phyloP scores from a whole-genome alignment of 2,888 invertebrate species.

The Dasypolia templi region DNA sequence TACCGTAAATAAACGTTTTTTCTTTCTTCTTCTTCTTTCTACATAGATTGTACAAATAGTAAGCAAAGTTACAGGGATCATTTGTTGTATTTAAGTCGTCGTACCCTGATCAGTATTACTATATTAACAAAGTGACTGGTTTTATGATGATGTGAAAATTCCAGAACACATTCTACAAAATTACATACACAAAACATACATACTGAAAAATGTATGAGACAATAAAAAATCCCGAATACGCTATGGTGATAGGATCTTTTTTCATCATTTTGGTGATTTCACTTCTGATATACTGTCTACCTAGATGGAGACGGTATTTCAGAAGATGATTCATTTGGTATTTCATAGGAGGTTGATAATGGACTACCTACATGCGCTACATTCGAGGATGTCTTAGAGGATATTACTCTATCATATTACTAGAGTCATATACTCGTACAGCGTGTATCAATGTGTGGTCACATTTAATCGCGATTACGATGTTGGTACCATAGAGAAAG shows the following conservation, averaged over 20 bases:
- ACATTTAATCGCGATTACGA: neutral
- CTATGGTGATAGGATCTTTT: neutral
- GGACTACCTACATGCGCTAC: neutral
- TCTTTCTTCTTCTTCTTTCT: too few species aligned
- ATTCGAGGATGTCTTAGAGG: neutral
- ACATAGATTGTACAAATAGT: too few species aligned
- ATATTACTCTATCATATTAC: too few species aligned
- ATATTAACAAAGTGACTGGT: conserved; percentile 24
- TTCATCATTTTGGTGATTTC: neutral
- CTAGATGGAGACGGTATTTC: neutral
- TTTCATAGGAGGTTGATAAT: neutral
- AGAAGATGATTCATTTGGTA: neutral
- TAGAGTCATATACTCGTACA: neutral
- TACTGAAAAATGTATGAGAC: neutral
- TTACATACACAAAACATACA: too few species aligned
- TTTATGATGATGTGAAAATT: neutral
- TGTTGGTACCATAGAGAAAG: neutral
- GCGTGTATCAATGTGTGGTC: too few species aligned
- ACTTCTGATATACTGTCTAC: neutral
- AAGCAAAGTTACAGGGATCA: too few species aligned
- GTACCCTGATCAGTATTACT: too few species aligned
- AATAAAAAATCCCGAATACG: neutral
- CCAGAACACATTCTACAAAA: conserved; percentile 5
- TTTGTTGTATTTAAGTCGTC: too few species aligned
- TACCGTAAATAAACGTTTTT: too few species aligned